These are phyloP conservation scores for Drosophila malerkotliana DNA, from an alignment of 1,140 invertebrate genomes.

Conservation along the genomic window DNA sequence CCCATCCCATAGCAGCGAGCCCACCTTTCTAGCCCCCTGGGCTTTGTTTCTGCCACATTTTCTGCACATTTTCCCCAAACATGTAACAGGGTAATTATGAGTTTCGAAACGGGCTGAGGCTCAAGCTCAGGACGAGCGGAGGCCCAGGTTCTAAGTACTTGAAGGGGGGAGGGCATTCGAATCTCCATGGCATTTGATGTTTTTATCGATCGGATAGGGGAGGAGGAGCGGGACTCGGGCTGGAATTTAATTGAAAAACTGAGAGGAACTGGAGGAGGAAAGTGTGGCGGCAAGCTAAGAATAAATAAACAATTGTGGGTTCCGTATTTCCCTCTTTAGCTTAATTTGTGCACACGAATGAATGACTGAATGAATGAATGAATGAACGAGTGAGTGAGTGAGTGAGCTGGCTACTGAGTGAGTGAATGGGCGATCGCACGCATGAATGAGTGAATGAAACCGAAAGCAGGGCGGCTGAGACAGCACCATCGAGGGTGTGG, in stretches of 20 bases:
- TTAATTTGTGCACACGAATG: conserved; percentile 9
- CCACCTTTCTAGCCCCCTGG: conserved; percentile 7
- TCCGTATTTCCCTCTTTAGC: no score
- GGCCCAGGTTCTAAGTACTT: neutral
- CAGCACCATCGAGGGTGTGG: conserved; percentile 18
- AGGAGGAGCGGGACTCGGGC: conserved; percentile 47
- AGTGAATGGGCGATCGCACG: conserved; percentile 20
- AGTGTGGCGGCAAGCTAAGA: conserved; percentile 42
- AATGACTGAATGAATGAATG: conserved; percentile 20
- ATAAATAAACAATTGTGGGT: conserved; percentile 48
- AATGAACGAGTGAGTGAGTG: conserved; percentile 51
- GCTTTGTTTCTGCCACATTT: neutral
- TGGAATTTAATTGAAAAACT: conserved; percentile 72
- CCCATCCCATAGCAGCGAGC: neutral
- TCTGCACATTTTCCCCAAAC: conserved; percentile 29
- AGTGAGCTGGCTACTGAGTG: conserved; percentile 31
- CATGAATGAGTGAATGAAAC: conserved; percentile 4
- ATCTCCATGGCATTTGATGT: neutral
- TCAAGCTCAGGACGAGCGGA: no score
- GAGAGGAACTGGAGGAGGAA: conserved; percentile 10
- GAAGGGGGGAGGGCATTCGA: neutral
- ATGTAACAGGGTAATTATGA: conserved; percentile 19
- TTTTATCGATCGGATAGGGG: conserved; percentile 32
- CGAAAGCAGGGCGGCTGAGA: neutral
- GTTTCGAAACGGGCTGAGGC: neutral